phyloP scores from a whole-genome alignment of 2,888 invertebrate species.

The Trachelus iudaicus region DNA sequence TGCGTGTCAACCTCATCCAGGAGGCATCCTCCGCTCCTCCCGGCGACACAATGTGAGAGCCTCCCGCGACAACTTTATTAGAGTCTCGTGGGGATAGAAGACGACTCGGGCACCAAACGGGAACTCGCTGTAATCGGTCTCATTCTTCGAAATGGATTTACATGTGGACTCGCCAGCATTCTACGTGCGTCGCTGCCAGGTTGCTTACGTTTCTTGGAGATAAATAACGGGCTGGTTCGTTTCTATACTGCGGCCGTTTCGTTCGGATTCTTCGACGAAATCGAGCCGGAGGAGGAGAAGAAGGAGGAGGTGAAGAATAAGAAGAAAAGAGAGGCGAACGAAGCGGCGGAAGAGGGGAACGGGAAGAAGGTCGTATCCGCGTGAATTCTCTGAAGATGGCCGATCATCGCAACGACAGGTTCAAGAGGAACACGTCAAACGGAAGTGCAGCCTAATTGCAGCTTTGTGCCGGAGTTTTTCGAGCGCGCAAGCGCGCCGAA shows the following conservation, averaged over 20 bases:
- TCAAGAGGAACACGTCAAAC: not conserved
- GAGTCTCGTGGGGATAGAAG: constrained; percentile 15
- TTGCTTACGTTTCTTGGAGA: not conserved
- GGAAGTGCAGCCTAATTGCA: constrained; percentile 9
- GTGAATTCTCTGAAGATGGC: not conserved
- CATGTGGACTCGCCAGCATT: not conserved
- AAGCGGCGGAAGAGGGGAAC: not conserved
- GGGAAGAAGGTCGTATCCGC: constrained; percentile 10
- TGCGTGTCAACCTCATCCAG: constrained; percentile 30
- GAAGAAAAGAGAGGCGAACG: constrained; percentile 20
- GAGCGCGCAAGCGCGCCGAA: not conserved
- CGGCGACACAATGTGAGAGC: constrained; percentile 41
- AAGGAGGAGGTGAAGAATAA: not conserved
- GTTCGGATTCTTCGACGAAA: not conserved
- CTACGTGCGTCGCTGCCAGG: not conserved
- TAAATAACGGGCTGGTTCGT: not conserved
- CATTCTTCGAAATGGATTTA: not conserved
- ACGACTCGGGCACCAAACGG: not conserved
- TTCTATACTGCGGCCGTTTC: not conserved
- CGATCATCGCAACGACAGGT: not conserved
- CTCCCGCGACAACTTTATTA: constrained; percentile 53
- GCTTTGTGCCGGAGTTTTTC: not conserved
- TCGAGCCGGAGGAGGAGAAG: not conserved
- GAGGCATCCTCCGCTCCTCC: constrained; percentile 30
- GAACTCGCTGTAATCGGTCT: not conserved